Base-by-base conservation (phyloP, 2,888 invertebrate genomes). In the Melikaiella ostensackeni region DNA sequence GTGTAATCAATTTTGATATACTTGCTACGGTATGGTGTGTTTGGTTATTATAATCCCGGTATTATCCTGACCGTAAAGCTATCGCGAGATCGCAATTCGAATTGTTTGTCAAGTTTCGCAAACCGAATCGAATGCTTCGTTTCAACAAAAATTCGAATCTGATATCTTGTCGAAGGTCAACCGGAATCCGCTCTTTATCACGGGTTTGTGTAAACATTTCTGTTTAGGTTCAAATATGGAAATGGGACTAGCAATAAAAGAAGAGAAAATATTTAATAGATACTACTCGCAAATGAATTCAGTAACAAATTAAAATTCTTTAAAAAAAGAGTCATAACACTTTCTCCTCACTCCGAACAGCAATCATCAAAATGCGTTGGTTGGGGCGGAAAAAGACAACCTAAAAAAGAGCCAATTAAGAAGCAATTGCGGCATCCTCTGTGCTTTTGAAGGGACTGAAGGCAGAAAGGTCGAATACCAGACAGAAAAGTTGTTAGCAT, bases 31-130 rank as follows among this genome's bases (percentile, higher is more conserved):
- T 66, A 66, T 42, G 46, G 27, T 66, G 66, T 46, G 19, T 66
- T 66, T 66, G 66, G 42, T 66, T 66, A 66, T 66, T 66, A 66
- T 66, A 66, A 66, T 66, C 66, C 27, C 8, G 66, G 66, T 66
- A 66, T 66, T 66, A 66, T 66, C 27, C 19, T 19, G 46, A 27
- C 46, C 27, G 4, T 42, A 64, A 66, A 66, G 66, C 46, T 66
- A 66, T 66, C 66, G 46, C 3, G 19, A 46, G 42, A 66, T 66
- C 66, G 66, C 63, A 38, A 63, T 35, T 35, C 35, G 63, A 42
- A 66, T 21, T 42, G 42, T 66, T 66, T 66, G 30, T 66, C 66
- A 46, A 24, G 66, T 66, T 66, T 66, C 27, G 27, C 42, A 66
- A 66, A 66, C 46, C 16, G 42, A 42, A 63, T 63, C 63, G 63